These are phyloP conservation scores for Ascaphus truei DNA, from an alignment of 2,113 vertebrate genomes.

Conservation along the genomic window DNA sequence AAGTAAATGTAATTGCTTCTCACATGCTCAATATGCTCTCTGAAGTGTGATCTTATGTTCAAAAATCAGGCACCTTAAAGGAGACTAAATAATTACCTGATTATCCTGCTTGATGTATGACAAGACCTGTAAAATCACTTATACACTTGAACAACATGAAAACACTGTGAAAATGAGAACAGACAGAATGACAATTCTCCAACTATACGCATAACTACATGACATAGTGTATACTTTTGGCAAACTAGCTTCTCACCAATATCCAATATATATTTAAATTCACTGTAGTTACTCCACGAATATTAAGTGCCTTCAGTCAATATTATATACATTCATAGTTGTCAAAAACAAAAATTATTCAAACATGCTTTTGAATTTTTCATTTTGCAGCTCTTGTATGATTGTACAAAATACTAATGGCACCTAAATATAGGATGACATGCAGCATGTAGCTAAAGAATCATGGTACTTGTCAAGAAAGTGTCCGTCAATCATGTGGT, in stretches of 20 bases:
- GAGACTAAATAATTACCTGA: slow-evolving; percentile 32
- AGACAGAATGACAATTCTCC: slow-evolving; percentile 10
- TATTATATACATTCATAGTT: too few species aligned
- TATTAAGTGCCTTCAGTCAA: too few species aligned
- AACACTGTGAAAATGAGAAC: slow-evolving; percentile 17
- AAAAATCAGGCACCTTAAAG: slow-evolving; percentile 29
- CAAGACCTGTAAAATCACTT: slow-evolving; percentile 29
- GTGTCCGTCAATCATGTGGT: too few species aligned
- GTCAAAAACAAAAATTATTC: too few species aligned
- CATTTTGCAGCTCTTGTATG: too few species aligned
- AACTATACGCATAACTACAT: not conserved
- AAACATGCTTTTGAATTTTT: too few species aligned
- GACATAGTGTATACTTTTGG: not conserved
- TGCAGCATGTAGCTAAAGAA: too few species aligned
- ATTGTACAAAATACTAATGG: too few species aligned
- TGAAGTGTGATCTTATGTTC: slow-evolving; percentile 25
- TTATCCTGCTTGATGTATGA: slow-evolving; percentile 24
- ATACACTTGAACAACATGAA: slow-evolving; percentile 27
- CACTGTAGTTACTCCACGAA: too few species aligned
- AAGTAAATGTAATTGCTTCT: slow-evolving; percentile 32
- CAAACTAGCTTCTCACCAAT: not conserved
- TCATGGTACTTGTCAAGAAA: too few species aligned
- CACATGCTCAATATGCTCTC: slow-evolving; percentile 24
- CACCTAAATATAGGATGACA: too few species aligned
- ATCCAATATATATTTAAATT: too few species aligned